Evolutionary conservation across 2,797 vertebrate species (phyloP), one percentile per base, ranked within the genome.

Genomic region (Girardinus metallicus): DNA sequence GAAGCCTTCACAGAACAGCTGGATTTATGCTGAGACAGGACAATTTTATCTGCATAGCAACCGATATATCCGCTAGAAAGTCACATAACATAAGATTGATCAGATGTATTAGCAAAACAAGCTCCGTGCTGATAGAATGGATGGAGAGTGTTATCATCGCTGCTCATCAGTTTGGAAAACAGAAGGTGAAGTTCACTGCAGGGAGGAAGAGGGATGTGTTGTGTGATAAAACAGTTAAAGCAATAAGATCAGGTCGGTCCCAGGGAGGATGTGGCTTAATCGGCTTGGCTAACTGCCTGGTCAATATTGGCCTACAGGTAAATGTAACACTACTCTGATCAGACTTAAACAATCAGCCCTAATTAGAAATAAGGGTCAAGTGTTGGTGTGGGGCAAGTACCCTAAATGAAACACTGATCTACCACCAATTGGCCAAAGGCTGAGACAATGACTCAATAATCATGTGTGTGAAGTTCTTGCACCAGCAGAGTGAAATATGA

Each of bases 271-370:
- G 76, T 53, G 64, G 75, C 74, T 55, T 75, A 75, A 84, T 82
- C 74, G 49, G 71, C 34, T 57, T 36, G 2, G 49, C 46, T 76
- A 79, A 78, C 39, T 62, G 53, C 12, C 29, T 0, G 1, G 43
- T 39, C 51, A 81, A 62, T 73, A 41, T 43, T 76, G 43, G 47
- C 53, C 47, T 68, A 80, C 83, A 87, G 62, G 75, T 74, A 81
- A 84, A 51, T 62, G 12, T 51, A 80, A 47, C 18, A 31, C 43
- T 36, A 43, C 29, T 66, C 0, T 15, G 74, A 80, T 86, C 66
- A 83, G 78, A 77, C 57, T 75, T 80, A 80, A 76, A 81, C 71
- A 81, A 87, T 81, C 78, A 73, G 73, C 64, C 26, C 76, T 84
- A 78, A 85, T 81, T 79, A 77, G 73, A 81, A 73, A 80, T 43